phyloP scores from a whole-genome alignment of 2,888 invertebrate species.

The Pantelozetes paolii region DNA sequence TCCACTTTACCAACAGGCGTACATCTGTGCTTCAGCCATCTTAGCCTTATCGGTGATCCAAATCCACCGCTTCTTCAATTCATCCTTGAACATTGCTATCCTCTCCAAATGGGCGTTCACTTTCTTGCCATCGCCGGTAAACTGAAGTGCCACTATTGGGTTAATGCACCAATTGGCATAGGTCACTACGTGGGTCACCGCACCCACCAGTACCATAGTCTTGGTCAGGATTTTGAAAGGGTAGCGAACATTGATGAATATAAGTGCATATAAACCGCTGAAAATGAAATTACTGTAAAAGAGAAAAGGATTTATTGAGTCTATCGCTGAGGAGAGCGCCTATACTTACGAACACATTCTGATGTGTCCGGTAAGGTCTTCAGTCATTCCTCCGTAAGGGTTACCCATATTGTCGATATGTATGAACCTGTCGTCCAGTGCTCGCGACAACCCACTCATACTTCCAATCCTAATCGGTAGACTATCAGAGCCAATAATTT shows the following conservation, averaged over 20 bases:
- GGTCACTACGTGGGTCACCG: not conserved
- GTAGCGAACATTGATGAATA: not conserved
- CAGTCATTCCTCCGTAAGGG: not conserved
- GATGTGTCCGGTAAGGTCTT: not conserved
- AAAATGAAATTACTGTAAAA: constrained; percentile 22
- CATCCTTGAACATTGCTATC: not conserved
- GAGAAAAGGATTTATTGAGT: not conserved
- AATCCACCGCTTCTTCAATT: not conserved
- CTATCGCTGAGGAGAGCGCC: not conserved
- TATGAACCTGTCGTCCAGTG: not conserved
- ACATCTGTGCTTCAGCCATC: not conserved
- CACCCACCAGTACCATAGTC: not conserved
- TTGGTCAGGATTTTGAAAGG: not conserved
- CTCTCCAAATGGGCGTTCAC: not conserved
- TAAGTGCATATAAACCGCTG: not conserved
- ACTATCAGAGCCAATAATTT: not conserved
- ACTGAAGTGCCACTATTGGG: not conserved
- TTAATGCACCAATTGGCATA: constrained; percentile 9
- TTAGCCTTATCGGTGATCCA: not conserved
- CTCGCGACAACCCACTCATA: not conserved
- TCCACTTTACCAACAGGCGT: constrained; percentile 4
- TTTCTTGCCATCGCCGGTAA: not conserved
- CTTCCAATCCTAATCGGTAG: not conserved
- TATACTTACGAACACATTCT: too few species aligned
- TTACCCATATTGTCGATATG: not conserved